Evolutionary conservation across 2,113 vertebrate species (phyloP), one percentile per base, ranked within the genome.

Genomic region (Odobenus rosmarus): DNA sequence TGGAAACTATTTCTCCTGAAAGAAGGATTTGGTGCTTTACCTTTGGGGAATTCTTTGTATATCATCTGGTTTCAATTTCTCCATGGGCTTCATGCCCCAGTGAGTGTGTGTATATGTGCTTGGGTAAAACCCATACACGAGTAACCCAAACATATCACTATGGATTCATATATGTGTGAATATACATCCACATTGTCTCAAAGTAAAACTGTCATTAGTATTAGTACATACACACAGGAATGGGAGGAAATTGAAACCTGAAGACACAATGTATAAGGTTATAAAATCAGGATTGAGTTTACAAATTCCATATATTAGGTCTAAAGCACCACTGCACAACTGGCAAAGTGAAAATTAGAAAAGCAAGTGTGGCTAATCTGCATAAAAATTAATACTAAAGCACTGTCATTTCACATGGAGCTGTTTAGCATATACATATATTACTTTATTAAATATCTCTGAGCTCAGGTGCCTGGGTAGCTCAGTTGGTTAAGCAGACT

Each of bases 61-160:
- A 83, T 69, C 57, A 55, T 86, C 87, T 97, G 96, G 71, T 97
- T 96, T 95, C 55, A 24, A 72, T 92, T 84, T 96, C 57, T 95
- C 74, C 53, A 55, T 62, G 77, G 91, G 61, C 24, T 88, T 62
- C 51, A 24, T 83, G 33, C 31, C 12, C 62, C 67, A 69, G 55
- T 74, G 51, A 85, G 31, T 79, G 28, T 77, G 11, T 79, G 24
- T 57, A 19, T n/a, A 51, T 57, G 24, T 72, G 36, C 81, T 74
- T 80, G 74, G 42, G 86, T 76, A 59, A 92, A 96, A 69, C 28
- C 36, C 10, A 51, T 57, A 19, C 33, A 39, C 24, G 86, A 92
- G 36, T 69, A 61, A 62, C 6, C n/a, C 51, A 89, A 96, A 93
- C 55, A 42, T 33, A 84, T 23, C 69, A 85, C 23, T 69, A 39